Percentiles rank a stretch among this genome's conserved stretches.
Conservation (phyloP, 2,113 vertebrate species). For the Burhinus bistriatus region DNA sequence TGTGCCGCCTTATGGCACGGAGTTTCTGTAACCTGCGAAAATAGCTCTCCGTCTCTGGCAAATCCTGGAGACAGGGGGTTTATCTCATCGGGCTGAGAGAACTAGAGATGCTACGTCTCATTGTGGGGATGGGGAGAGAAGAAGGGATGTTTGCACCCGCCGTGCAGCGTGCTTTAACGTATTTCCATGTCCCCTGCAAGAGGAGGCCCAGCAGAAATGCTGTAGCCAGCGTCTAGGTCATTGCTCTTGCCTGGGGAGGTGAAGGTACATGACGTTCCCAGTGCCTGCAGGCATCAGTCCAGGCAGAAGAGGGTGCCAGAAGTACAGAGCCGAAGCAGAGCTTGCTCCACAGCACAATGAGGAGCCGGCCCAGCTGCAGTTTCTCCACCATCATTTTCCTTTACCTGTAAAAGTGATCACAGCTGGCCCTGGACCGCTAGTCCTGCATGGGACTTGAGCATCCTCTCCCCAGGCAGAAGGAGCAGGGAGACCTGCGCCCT, state of each 20-base stretch:
- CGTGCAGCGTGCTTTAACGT: accelerated
- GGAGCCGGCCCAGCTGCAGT: background rate
- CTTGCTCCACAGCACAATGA: accelerated
- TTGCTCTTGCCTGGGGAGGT: background rate
- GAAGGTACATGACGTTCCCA: background rate
- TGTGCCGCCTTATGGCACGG: background rate
- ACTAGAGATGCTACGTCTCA: background rate
- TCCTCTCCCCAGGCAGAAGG: background rate
- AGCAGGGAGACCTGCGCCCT: background rate
- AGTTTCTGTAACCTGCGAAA: background rate
- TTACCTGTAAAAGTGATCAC: accelerated
- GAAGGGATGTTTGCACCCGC: accelerated
- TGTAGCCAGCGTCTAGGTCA: accelerated
- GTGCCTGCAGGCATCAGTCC: background rate
- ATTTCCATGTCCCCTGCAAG: accelerated
- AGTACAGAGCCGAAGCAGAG: background rate
- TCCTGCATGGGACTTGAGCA: background rate
- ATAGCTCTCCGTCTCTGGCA: accelerated
- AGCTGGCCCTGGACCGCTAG: background rate
- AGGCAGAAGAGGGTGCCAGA: constrained; percentile 22
- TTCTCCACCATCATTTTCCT: background rate
- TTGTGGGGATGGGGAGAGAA: background rate
- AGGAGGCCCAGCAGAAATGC: background rate
- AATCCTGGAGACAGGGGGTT: accelerated
- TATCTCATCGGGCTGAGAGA: background rate